These are phyloP conservation scores for Cartodere bifasciata DNA, from an alignment of 2,888 invertebrate genomes.

Conservation along the genomic window DNA sequence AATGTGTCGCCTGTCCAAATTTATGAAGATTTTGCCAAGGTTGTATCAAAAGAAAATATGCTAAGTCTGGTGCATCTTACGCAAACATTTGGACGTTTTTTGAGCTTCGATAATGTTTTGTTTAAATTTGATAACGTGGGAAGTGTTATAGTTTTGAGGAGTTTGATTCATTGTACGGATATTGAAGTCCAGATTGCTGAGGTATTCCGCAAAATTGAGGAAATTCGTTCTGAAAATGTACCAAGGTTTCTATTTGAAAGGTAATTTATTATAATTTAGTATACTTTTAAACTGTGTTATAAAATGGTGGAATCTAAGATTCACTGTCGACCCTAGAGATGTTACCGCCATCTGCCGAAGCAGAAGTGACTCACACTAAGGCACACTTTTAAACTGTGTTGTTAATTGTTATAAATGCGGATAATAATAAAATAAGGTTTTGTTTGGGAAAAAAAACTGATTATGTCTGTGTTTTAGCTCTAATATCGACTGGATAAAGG, in stretches of 20 bases:
- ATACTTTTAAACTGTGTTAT: no score
- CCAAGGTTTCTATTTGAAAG: constrained; percentile 21
- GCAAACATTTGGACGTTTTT: constrained; percentile 24
- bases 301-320: no score
- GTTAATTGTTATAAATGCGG: no score
- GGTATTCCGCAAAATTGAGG: constrained; percentile 23
- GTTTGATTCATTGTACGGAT: constrained; percentile 23
- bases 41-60: constrained; percentile 12
- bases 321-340: no score
- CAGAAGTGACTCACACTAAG: no score
- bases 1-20: constrained; percentile 13
- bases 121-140: constrained; percentile 18
- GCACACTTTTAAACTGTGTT: no score
- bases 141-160: constrained; percentile 22
- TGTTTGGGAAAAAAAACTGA: no score
- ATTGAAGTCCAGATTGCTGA: constrained; percentile 30
- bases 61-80: constrained; percentile 23
- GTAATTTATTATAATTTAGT: constrained; percentile 14
- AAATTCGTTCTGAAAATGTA: constrained; percentile 20
- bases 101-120: constrained; percentile 21
- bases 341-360: no score
- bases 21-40: constrained; percentile 18
- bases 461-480: constrained; percentile 20
- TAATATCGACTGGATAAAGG: constrained; percentile 26
- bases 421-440: no score